A percentile compares a stretch with the other conserved stretches of the same genome.
Evolutionary conservation across 2,113 vertebrate species (phyloP).

Genomic region (Peucedramus taeniatus): DNA sequence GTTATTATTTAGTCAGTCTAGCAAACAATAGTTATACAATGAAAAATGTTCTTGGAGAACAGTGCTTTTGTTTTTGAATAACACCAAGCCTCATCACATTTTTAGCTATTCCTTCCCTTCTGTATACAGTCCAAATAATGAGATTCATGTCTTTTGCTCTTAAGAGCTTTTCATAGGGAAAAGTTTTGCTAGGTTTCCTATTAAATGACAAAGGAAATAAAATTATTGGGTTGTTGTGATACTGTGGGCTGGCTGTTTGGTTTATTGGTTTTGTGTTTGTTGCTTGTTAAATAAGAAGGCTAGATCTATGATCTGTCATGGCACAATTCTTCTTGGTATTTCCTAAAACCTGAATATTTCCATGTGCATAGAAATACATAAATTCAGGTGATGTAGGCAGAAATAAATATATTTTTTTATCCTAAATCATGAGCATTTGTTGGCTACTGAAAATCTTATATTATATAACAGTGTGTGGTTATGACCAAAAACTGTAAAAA

Average conservation of each 20-base stretch:
- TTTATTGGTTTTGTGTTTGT: background rate
- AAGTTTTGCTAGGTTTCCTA: background rate
- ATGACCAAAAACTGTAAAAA: background rate
- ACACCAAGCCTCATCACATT: rapidly evolving
- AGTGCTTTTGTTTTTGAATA: background rate
- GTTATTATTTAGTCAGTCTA: background rate
- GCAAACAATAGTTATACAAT: background rate
- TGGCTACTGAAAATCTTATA: background rate
- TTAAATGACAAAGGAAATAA: background rate
- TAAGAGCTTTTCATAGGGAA: background rate
- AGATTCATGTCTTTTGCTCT: background rate
- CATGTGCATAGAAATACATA: background rate
- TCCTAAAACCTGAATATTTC: background rate
- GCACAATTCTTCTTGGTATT: background rate
- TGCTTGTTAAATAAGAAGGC: background rate
- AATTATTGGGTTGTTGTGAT: background rate
- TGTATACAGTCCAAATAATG: background rate
- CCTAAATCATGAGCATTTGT: background rate
- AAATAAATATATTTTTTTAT: background rate
- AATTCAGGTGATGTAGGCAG: background rate
- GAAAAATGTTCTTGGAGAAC: background rate
- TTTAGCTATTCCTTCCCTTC: background rate
- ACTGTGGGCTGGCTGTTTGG: rapidly evolving
- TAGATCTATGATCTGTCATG: background rate
- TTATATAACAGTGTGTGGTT: background rate